These are phyloP conservation scores for Odontomachus brunneus DNA, from an alignment of 1,140 invertebrate genomes.

Conservation along the genomic window DNA sequence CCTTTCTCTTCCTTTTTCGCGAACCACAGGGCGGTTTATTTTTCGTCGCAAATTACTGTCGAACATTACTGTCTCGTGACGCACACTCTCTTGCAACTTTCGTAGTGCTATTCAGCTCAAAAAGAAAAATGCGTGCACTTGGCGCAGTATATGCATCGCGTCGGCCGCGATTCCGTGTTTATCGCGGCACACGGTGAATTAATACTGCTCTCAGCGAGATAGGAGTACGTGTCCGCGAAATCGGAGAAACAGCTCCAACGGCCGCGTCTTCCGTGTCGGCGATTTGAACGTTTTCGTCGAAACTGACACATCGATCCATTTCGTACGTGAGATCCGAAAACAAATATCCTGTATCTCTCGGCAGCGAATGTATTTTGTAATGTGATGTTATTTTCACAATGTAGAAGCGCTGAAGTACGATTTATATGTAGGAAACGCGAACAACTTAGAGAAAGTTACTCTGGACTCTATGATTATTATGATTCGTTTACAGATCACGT, in stretches of 20 bases:
- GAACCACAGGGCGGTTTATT: not conserved
- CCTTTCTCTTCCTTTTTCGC: not conserved
- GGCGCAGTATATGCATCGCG: not conserved
- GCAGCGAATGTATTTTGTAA: not conserved
- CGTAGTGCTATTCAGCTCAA: not conserved
- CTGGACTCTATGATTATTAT: not conserved
- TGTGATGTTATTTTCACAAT: not conserved
- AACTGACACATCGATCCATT: not conserved
- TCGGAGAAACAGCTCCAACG: not conserved
- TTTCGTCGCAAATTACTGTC: not conserved
- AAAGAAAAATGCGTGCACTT: conserved; percentile 3
- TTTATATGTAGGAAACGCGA: not conserved
- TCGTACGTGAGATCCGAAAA: not conserved
- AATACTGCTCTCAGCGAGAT: not conserved
- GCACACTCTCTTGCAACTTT: no score
- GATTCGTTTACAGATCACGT: not conserved
- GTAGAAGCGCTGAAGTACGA: not conserved
- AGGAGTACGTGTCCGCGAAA: not conserved
- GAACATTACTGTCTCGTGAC: conserved; percentile 1
- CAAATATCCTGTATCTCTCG: not conserved
- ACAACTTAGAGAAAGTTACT: not conserved
- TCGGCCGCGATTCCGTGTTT: not conserved
- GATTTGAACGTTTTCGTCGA: not conserved
- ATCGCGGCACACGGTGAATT: conserved; percentile 1
- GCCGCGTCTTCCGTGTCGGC: not conserved